Conservation (phyloP, 2,888 invertebrate genomes). For the Automeris io region DNA sequence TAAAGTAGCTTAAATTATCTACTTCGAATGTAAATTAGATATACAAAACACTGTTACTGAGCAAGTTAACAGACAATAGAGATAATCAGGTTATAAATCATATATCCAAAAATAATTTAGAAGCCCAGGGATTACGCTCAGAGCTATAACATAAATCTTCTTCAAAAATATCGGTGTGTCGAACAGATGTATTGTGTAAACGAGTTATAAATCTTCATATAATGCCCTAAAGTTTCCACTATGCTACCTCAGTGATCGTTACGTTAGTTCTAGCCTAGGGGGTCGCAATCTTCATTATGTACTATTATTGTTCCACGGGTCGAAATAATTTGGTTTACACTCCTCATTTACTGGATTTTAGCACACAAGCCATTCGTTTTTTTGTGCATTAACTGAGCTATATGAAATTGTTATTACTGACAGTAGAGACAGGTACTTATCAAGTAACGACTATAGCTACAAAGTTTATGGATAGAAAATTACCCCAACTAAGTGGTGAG, state of each 20-base stretch:
- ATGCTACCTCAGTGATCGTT: constrained; percentile 72
- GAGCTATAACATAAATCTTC: constrained; percentile 66
- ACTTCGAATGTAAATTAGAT: no score
- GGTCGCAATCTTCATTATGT: constrained; percentile 66
- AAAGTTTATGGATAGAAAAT: no score
- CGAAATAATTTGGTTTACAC: constrained; percentile 3
- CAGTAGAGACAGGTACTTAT: no score
- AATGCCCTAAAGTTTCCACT: constrained; percentile 53
- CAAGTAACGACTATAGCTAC: no score
- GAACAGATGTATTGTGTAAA: constrained; percentile 54
- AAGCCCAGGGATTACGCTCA: constrained; percentile 38
- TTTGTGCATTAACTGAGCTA: no score
- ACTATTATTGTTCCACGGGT: constrained; percentile 21
- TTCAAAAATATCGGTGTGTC: constrained; percentile 51
- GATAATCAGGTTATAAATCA: constrained; percentile 26
- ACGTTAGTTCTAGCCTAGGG: constrained; percentile 46
- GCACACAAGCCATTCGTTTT: no score
- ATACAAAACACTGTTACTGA: no score
- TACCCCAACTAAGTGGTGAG: no score
- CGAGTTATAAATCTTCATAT: constrained; percentile 67
- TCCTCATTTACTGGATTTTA: no score
- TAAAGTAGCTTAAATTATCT: no score
- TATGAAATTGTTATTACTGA: no score
- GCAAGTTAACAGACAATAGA: neutral
- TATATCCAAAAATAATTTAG: constrained; percentile 23